Evolutionary conservation across 2,797 vertebrate species (phyloP).

Genomic region (Microctenopoma stevenorrisi): DNA sequence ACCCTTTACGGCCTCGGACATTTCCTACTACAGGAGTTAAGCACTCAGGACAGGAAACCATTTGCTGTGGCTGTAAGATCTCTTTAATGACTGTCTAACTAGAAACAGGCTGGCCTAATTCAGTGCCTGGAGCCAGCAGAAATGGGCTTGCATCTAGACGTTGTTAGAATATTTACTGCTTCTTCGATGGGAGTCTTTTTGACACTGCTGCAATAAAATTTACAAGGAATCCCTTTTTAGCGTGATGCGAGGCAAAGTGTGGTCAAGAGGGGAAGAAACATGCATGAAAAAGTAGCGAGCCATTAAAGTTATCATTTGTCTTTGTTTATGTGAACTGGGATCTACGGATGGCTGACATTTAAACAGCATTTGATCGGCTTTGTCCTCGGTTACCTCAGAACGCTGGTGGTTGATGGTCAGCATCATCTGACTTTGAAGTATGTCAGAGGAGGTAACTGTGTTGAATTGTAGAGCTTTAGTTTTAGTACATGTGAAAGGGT

Average conservation of each 20-base stretch:
- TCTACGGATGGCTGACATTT: conserved; percentile 74
- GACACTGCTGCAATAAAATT: conserved; percentile 94
- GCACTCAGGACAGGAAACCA: conserved; percentile 98
- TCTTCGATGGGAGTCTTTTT: conserved; percentile 94
- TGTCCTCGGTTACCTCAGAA: conserved; percentile 59
- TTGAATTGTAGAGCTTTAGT: conserved; percentile 35
- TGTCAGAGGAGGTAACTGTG: conserved; percentile 60
- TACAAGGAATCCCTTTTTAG: conserved; percentile 88
- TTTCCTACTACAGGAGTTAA: conserved; percentile 97
- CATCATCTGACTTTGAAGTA: conserved; percentile 71
- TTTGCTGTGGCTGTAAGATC: conserved; percentile 97
- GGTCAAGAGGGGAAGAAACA: conserved; percentile 74
- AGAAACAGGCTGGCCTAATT: conserved; percentile 97
- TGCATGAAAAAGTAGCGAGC: conserved; percentile 68
- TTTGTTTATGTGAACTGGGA: conserved; percentile 78
- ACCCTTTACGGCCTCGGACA: conserved; percentile 89
- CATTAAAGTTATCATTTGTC: conserved; percentile 78
- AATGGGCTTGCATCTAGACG: conserved; percentile 92
- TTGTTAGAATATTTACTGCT: conserved; percentile 95
- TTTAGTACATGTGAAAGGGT: conserved; percentile 67
- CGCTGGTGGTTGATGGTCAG: conserved; percentile 53
- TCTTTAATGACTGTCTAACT: conserved; percentile 99
- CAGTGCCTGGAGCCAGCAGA: conserved; percentile 92
- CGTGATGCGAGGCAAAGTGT: conserved; percentile 80
- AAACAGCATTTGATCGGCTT: conserved; percentile 74